These are phyloP conservation scores for Syngnathus typhle DNA, from an alignment of 2,113 vertebrate genomes.

Conservation along the genomic window DNA sequence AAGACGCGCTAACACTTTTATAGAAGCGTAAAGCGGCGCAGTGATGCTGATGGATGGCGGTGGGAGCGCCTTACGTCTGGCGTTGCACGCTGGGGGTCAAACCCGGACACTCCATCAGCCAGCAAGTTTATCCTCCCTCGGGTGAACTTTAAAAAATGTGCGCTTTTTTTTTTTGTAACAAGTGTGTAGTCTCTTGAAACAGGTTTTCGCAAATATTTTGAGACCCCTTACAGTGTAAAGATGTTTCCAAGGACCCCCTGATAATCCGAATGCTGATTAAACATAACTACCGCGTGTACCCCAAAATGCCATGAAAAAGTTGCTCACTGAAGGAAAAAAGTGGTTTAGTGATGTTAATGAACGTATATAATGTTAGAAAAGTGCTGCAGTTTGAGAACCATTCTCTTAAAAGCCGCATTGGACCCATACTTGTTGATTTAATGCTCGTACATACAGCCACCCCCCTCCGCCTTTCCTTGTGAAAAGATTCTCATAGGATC, in stretches of 20 bases:
- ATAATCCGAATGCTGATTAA: neutral
- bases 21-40: conserved; percentile 50
- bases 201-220: neutral
- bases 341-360: too few relatives aligned
- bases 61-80: conserved; percentile 28
- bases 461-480: neutral
- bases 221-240: neutral
- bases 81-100: conserved; percentile 29
- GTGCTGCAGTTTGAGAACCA: conserved; percentile 12
- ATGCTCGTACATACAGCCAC: conserved; percentile 6
- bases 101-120: conserved; percentile 25
- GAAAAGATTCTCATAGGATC: conserved; percentile 25
- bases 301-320: neutral
- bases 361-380: too few relatives aligned
- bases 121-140: conserved; percentile 42
- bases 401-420: conserved; percentile 7
- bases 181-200: neutral
- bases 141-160: conserved; percentile 19
- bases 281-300: neutral
- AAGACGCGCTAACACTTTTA: conserved; percentile 57
- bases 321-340: too few relatives aligned
- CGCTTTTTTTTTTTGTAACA: neutral
- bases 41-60: conserved; percentile 49
- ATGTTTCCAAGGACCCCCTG: neutral
- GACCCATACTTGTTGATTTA: conserved; percentile 58